Conservation (phyloP, 1,140 invertebrate genomes). For the Augochlora pura region DNA sequence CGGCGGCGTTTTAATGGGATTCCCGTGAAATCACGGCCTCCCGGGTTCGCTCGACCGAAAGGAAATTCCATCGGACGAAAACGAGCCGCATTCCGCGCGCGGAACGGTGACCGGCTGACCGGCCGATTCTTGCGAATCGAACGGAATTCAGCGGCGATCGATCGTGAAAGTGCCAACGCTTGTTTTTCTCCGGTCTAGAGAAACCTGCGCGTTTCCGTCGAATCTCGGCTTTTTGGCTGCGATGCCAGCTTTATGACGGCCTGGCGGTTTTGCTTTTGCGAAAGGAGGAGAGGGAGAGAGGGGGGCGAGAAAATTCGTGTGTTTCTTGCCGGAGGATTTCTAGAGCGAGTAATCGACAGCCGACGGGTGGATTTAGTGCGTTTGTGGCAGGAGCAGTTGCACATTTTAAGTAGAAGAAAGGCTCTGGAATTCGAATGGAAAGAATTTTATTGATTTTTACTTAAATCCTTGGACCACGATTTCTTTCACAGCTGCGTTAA, state of each 20-base stretch:
- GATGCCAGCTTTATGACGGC: background rate
- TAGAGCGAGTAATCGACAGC: too few species aligned
- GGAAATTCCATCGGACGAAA: conserved; percentile 34
- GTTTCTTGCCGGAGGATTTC: too few species aligned
- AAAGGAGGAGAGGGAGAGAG: too few species aligned
- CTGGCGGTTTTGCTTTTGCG: too few species aligned
- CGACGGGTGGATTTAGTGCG: too few species aligned
- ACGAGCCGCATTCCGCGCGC: background rate
- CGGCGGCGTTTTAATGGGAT: conserved; percentile 9
- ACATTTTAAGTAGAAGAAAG: too few species aligned
- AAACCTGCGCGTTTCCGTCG: background rate
- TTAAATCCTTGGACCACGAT: too few species aligned
- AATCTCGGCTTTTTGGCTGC: background rate
- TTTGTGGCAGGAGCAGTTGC: too few species aligned
- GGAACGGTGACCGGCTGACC: conserved; percentile 3
- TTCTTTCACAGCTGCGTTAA: too few species aligned
- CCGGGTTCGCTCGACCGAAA: conserved; percentile 14
- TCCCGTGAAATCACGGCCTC: conserved; percentile 38
- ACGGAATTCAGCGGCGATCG: conserved; percentile 3
- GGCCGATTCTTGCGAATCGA: background rate
- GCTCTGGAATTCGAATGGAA: too few species aligned
- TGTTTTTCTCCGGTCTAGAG: background rate
- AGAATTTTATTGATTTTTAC: too few species aligned
- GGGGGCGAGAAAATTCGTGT: too few species aligned
- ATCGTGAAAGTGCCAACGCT: conserved; percentile 30